Conservation (phyloP, 2,113 vertebrate genomes). For the Microtus montanus region DNA sequence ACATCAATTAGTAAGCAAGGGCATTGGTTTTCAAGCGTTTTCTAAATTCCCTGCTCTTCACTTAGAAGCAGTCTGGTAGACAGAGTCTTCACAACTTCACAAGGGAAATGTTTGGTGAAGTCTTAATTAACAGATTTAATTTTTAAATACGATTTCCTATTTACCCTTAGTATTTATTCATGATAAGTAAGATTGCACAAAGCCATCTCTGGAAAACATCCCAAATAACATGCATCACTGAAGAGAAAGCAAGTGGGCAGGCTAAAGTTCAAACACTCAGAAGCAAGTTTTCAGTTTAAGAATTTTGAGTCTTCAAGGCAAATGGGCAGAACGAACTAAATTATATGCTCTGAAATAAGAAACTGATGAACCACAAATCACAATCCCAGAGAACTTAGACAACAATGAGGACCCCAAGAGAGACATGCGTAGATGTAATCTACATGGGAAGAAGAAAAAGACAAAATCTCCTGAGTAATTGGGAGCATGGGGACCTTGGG, state of each 20-base stretch:
- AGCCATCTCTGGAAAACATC: not conserved
- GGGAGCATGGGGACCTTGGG: too few relatives aligned
- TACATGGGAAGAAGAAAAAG: too few relatives aligned
- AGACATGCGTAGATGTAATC: too few relatives aligned
- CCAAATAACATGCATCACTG: not conserved
- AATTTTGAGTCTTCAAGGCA: not conserved
- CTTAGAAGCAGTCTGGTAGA: not conserved
- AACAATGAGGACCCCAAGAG: too few relatives aligned
- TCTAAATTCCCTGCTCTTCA: too few relatives aligned
- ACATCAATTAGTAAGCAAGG: too few relatives aligned
- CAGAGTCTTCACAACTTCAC: conserved; percentile 3
- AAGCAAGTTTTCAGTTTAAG: not conserved
- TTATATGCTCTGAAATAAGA: not conserved
- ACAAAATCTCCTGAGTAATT: too few relatives aligned
- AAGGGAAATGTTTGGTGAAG: not conserved
- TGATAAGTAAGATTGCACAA: not conserved
- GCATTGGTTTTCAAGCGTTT: too few relatives aligned
- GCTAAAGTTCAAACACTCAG: not conserved
- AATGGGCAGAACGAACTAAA: not conserved
- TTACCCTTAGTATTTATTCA: not conserved
- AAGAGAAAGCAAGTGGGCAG: not conserved
- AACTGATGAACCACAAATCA: not conserved
- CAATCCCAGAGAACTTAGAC: too few relatives aligned
- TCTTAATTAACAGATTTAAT: not conserved
- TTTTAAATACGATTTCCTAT: not conserved